Evolutionary conservation across 1,140 invertebrate genomes (phyloP), one percentile per base, ranked within the genome.

Genomic region (Caenorhabditis remanei): DNA sequence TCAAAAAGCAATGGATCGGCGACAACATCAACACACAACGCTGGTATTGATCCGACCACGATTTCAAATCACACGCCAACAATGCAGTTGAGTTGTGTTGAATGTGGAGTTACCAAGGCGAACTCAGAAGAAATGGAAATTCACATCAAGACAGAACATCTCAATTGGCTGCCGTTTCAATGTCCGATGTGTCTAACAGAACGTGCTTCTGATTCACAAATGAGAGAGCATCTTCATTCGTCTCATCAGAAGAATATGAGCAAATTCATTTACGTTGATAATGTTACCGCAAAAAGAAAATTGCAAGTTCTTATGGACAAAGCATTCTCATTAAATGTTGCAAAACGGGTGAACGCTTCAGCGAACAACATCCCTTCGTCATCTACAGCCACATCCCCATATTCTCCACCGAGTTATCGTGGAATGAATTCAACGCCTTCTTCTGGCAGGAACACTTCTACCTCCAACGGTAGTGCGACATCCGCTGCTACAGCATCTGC

Each of bases 161-260:
- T 92, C 2, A 92, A 92, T 71, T 92, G 92, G 92, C 86, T 92
- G 13, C 91, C 91, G 2, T 92, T 92, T 50, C 86, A 90, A 48
- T 92, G 91, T 63, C 89, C 91, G 9, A 85, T 90, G 43, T 92
- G 91, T 71, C 56, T 84, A 21, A 65, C 87, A 13, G 43, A 55
- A 71, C 91, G 91, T 19, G 91, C 91, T 48, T 89, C 90, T 9
- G 92, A 92, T 83, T 87, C 86, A 11, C 92, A 92, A 63, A 91
- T 92, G 89, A 87, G 92, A 46, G 91, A 92, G 82, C 91, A 92
- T 83, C 87, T 92, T 48, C 88, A 92, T 63, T 93, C 92, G 6
- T 71, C 87, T 24, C 91, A 92, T 83, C 91, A 90, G 58, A 93
- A 91, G 63, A 90, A 79, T 43, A 93, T 91, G 46, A 89, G 63